Base-by-base conservation (phyloP, 2,888 invertebrate genomes). In the Andrena flavipes region DNA sequence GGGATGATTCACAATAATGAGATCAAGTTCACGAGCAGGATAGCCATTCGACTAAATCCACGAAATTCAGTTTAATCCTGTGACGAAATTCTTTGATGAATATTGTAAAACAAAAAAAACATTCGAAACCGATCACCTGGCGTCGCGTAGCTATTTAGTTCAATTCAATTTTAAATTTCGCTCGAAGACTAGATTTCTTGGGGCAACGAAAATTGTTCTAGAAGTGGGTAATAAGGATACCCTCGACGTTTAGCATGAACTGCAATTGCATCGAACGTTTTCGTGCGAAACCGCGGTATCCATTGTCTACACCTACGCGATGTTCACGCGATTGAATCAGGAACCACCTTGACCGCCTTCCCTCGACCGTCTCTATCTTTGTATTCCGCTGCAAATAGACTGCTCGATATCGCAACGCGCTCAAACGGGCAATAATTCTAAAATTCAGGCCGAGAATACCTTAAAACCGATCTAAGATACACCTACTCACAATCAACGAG, bases 341-440 rank as follows among this genome's bases (percentile, higher is more conserved):
- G 20, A 80, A 72, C 51, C 68, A 60, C 77, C 81, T 84, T 84
- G 81, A 81, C 81, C 83, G 48, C 13, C 70, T 80, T 71, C 49
- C 29, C 64, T 54, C 54, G 23, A 33, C 16, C 63, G 49, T 8
- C 48, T 51, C 60, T 68, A 72, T 64, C 48, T 69, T 62, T 33
- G 23, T 23, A 60, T 30, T 35, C 35, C 51, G 26, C 62, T 70
- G 67, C 70, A 35, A 78, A 82, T 78, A 75, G 78, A 72, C 74
- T 68, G 33, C 16, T 51, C 48, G 35, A 49, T 54, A 76, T 76
- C 62, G 70, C 49, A 62, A 63, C n/a, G 48, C 56, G n/a, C 6
- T 26, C 71, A 20, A 62, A n/a, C 10, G 73, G 42, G 48, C 69
- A 68, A 51, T 69, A 73, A 64, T 74, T 80, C 65, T 26, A 64